Percentiles rank a stretch among this genome's conserved stretches.
These are phyloP conservation scores for Eclectus roratus DNA, from an alignment of 2,113 vertebrate species.

Conservation along the genomic window DNA sequence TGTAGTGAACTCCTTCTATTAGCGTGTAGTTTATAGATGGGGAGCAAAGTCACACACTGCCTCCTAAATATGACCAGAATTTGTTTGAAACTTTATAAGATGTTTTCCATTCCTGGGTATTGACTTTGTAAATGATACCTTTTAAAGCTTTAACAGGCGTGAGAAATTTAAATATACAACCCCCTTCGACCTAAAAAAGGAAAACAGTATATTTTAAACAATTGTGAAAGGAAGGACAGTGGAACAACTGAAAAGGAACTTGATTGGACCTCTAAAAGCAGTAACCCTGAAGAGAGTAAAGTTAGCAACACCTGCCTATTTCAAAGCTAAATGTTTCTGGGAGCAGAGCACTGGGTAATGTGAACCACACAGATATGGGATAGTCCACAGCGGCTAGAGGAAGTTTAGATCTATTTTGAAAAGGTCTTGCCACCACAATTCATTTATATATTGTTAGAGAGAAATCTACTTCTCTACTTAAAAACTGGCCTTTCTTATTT, in stretches of 20 bases:
- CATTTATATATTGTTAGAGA: conserved; percentile 22
- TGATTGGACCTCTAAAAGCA: background rate
- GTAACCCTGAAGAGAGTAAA: background rate
- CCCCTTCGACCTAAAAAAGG: conserved; percentile 1
- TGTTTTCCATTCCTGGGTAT: conserved; percentile 20
- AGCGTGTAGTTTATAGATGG: background rate
- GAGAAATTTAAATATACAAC: conserved; percentile 56
- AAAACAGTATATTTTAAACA: conserved; percentile 39
- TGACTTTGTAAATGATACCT: conserved; percentile 30
- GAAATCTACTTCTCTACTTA: background rate
- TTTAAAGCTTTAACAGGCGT: background rate
- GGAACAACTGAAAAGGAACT: background rate
- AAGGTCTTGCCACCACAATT: background rate
- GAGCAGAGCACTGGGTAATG: background rate
- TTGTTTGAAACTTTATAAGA: conserved; percentile 29
- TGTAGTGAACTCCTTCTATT: background rate
- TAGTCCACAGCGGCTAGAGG: background rate
- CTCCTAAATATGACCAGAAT: conserved; percentile 4
- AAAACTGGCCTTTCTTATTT: background rate
- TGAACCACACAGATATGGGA: conserved; percentile 52
- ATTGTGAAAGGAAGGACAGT: background rate
- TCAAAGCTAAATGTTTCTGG: conserved; percentile 22
- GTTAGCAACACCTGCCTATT: background rate
- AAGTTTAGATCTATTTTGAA: conserved; percentile 33
- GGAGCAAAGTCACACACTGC: background rate